These are phyloP conservation scores for Spisula subtruncata DNA, from an alignment of 2,888 invertebrate species.

Conservation along the genomic window DNA sequence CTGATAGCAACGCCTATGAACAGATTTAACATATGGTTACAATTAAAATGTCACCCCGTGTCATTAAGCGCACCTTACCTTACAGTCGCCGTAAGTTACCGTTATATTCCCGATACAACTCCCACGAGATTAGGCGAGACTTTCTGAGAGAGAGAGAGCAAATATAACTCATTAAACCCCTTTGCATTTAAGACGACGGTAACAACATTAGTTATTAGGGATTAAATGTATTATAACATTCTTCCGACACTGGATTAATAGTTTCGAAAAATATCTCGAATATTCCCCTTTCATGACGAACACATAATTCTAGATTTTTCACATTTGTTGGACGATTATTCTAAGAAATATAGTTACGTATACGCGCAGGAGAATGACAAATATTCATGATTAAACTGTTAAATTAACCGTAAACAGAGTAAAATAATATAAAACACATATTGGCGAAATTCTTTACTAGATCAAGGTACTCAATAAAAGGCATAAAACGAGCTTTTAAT, in stretches of 20 bases:
- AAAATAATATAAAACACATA: conserved; percentile 33
- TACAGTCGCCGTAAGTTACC: not conserved
- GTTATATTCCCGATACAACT: conserved; percentile 13
- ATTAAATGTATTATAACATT: conserved; percentile 65
- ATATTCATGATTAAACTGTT: conserved; percentile 49
- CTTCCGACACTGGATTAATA: conserved; percentile 41
- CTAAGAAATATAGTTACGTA: conserved; percentile 36
- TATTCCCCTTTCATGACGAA: conserved; percentile 48
- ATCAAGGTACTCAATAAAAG: conserved; percentile 20
- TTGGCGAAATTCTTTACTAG: conserved; percentile 35
- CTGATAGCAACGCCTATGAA: not conserved
- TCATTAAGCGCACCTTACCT: conserved; percentile 35
- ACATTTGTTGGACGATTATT: conserved; percentile 55
- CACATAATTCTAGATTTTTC: conserved; percentile 39
- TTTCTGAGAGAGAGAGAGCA: not conserved
- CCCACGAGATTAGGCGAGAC: conserved; percentile 25
- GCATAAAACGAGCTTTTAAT: conserved; percentile 25
- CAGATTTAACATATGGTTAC: conserved; percentile 30
- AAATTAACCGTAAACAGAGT: conserved; percentile 46
- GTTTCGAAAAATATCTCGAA: conserved; percentile 61
- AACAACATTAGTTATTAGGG: conserved; percentile 58
- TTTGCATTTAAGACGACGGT: conserved; percentile 37
- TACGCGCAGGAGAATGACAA: conserved; percentile 56
- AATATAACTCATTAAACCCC: conserved; percentile 31
- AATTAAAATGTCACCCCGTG: conserved; percentile 53